Conservation (phyloP, 2,113 vertebrate species). For the Barnardius zonarius region DNA sequence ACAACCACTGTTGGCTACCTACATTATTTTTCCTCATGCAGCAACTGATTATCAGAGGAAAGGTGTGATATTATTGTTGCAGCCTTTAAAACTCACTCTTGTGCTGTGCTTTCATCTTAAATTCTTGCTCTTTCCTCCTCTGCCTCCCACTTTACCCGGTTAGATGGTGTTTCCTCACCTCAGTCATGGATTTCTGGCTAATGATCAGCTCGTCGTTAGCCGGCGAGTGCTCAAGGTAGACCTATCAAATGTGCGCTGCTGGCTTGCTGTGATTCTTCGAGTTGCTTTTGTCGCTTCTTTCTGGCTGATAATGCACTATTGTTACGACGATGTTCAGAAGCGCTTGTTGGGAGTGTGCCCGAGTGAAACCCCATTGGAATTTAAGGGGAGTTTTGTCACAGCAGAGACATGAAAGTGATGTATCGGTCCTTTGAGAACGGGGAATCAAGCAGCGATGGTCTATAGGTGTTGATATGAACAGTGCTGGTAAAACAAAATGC, state of each 20-base stretch:
- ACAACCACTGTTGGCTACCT: not conserved
- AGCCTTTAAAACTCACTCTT: not conserved
- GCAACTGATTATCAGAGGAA: not conserved
- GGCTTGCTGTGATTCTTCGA: conserved; percentile 42
- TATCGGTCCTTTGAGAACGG: not conserved
- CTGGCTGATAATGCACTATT: not conserved
- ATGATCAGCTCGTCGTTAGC: conserved; percentile 83
- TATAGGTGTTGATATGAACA: not conserved
- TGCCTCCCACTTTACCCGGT: not conserved
- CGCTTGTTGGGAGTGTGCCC: not conserved
- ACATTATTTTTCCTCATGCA: not conserved
- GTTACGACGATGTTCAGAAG: not conserved
- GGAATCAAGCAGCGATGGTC: not conserved
- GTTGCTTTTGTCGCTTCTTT: not conserved
- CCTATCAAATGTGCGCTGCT: not conserved
- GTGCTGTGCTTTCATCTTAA: not conserved
- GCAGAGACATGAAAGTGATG: not conserved
- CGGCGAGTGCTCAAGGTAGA: conserved; percentile 91
- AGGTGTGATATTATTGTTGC: not conserved
- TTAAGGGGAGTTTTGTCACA: not conserved
- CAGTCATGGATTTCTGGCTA: conserved; percentile 84
- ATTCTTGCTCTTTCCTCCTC: conserved; percentile 41
- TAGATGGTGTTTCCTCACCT: conserved; percentile 92
- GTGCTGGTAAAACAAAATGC: not conserved
- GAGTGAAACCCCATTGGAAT: not conserved